Conservation (phyloP, 2,888 invertebrate genomes). For the Uloborus plumipes region DNA sequence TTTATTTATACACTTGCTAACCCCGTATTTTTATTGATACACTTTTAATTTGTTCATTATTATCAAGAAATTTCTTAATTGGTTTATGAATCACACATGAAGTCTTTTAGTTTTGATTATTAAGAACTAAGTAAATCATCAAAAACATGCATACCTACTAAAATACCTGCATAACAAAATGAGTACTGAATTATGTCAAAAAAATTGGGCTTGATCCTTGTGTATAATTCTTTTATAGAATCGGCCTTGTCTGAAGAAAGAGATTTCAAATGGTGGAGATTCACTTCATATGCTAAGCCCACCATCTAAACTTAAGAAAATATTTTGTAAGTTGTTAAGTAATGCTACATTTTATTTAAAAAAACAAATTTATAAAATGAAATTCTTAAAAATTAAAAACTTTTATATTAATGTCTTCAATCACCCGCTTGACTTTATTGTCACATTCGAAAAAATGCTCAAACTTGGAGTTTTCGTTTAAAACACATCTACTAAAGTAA, state of each 20-base stretch:
- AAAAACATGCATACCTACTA: constrained; percentile 80
- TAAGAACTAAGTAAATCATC: constrained; percentile 74
- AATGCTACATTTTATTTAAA: not conserved
- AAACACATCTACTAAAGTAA: too few species aligned
- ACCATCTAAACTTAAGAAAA: constrained; percentile 75
- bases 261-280: constrained; percentile 69
- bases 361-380: not conserved
- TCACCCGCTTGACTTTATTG: not conserved
- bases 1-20: too few species aligned
- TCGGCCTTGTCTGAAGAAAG: constrained; percentile 68
- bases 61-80: too few species aligned
- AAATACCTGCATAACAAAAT: constrained; percentile 89
- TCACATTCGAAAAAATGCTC: too few species aligned
- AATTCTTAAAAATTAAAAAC: not conserved
- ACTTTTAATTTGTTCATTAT: too few species aligned
- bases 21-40: too few species aligned
- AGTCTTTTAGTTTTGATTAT: too few species aligned
- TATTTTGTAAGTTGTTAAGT: not conserved
- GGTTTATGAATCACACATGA: too few species aligned
- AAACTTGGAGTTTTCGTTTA: too few species aligned
- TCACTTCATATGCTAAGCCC: constrained; percentile 90
- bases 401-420: not conserved
- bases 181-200: constrained; percentile 86
- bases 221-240: constrained; percentile 72
- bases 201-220: constrained; percentile 76